Evolutionary conservation across 2,113 vertebrate species (phyloP), one percentile per base, ranked within the genome.

Genomic region (Microtus richardsoni): DNA sequence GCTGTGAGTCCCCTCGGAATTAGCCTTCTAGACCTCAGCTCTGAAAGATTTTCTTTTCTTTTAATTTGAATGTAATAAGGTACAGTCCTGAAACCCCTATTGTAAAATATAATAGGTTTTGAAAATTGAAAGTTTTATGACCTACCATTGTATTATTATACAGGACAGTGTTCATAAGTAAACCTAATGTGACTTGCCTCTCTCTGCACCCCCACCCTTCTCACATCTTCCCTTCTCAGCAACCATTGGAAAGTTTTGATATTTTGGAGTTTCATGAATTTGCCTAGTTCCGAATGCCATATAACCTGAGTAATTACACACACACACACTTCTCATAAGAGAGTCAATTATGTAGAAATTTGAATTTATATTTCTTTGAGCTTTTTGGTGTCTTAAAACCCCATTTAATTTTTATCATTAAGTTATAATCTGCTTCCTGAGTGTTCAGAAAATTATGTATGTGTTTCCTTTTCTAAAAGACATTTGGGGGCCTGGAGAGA

Each of bases 181-280:
- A 8, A n/a, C 6, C 19, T 26, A 3, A 21, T n/a, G 14, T 66
- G 12, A 13, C 11, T 58, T 64, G 62, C 19, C 58, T 58, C 24
- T 58, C 58, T 58, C 19, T 58, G 17, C 6, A 0, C 58, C 19
- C 19, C 4, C 26, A 4, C 62, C 6, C 4, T 3, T 19, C 5
- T 36, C 26, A 44, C 12, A 12, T 47, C 19, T 47, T 19, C 17
- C 9, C 17, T 13, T 49, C 44, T 33, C 17, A 22, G 28, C 5
- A 84, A 24, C 3, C 41, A 70, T 7, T 17, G 33, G 12, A 70
- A 24, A n/a, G 2, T 52, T 85, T 47, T 68, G 19, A 70, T n/a
- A 87, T 87, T 70, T 62, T 26, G 19, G 1, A 52, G 44, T 19
- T 86, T 68, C 30, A 8, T 24, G 5, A 36, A 70, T 68, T 33